Conservation (phyloP, 2,113 vertebrate species). For the Daubentonia madagascariensis region DNA sequence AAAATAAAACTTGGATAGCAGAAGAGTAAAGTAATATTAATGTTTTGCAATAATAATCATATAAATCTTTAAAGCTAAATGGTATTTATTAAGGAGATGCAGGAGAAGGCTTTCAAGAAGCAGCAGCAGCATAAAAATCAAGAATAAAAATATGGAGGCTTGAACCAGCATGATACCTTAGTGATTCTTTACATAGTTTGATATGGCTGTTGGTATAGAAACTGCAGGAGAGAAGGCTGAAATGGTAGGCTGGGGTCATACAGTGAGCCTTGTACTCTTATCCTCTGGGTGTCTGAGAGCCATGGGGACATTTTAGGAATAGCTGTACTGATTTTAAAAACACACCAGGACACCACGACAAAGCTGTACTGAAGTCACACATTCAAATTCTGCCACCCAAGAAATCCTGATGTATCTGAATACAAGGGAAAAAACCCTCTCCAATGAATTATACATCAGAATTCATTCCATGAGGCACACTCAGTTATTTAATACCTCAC, state of each 20-base stretch:
- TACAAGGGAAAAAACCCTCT: neutral
- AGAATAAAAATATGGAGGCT: neutral
- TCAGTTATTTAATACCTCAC: neutral
- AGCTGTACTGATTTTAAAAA: slow-evolving; percentile 22
- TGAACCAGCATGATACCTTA: neutral
- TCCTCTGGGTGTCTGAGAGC: neutral
- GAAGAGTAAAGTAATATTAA: neutral
- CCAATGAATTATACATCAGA: neutral
- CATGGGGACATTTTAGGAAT: neutral
- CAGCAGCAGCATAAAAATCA: neutral
- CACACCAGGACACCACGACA: neutral
- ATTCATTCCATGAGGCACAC: neutral
- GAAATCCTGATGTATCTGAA: neutral
- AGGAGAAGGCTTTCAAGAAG: neutral
- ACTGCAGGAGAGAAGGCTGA: neutral
- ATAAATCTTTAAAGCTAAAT: slow-evolving; percentile 10
- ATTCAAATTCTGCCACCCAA: slow-evolving; percentile 15
- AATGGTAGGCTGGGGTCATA: neutral
- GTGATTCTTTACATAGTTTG: neutral
- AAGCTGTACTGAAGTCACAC: neutral
- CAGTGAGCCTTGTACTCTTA: neutral
- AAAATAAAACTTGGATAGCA: neutral
- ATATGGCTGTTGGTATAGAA: neutral
- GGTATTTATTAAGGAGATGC: neutral
- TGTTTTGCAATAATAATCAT: neutral